Evolutionary conservation across 2,888 invertebrate species (phyloP), one percentile per base, ranked within the genome.

Genomic region (Hyposoter didymator): DNA sequence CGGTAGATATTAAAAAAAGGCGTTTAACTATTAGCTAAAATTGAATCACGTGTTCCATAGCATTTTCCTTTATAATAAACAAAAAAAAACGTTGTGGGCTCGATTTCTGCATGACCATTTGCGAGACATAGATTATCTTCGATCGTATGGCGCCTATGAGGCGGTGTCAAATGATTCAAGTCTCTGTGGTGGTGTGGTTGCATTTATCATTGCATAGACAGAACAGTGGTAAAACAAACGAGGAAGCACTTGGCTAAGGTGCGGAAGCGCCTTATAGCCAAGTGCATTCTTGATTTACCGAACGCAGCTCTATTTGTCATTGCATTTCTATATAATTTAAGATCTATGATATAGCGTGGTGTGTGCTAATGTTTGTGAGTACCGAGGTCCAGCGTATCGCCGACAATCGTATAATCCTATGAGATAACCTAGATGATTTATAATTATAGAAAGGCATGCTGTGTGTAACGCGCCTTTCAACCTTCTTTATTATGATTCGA

Each of bases 221-320:
- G 79, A 74, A 81, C 79, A 86, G 87, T 78, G 86, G 87, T 73
- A 85, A 75, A 84, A 66, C 88, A 87, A 87, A 89, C 81, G 72
- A 78, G 76, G 79, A 75, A 82, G 82, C 59, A 43, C 45, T 59
- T 69, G 19, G 47, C 49, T 47, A 49, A 81, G 72, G 75, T 75
- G 85, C 79, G 85, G 85, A 82, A 85, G 78, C 66, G 75, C 59
- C 82, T 84, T 78, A n/a, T n/a, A 35, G 35, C 35, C 35, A 35
- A 35, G 35, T 35, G 35, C 69, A 75, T 85, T 55, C 74, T 79
- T 79, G 78, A 82, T 82, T 75, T 85, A 78, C 66, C 82, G 78
- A 79, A 70, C 79, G 66, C 62, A 75, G 52, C 59, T 74, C 70
- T 84, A 85, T 85, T 85, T 85, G 85, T 85, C 82, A 72, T 82